Evolutionary conservation across 2,797 vertebrate species (phyloP).

Genomic region (Tokudaia tokunoshimensis): DNA sequence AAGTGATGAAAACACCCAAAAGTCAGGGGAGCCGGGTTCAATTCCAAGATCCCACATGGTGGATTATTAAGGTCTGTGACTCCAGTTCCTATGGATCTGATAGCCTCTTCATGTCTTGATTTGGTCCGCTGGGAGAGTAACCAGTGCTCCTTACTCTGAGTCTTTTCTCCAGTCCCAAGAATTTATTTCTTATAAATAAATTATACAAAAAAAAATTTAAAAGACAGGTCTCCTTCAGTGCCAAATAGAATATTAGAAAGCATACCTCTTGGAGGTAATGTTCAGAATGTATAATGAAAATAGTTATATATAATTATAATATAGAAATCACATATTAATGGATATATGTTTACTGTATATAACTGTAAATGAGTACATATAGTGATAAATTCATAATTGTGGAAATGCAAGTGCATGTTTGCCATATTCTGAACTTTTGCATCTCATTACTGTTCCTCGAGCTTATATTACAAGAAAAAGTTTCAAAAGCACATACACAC

Average conservation of each 20-base stretch:
- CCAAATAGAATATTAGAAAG: constrained; percentile 11
- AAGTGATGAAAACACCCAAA: background rate
- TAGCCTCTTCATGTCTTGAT: background rate
- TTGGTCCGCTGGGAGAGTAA: background rate
- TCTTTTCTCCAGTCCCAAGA: background rate
- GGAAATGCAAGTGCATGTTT: background rate
- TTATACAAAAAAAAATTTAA: background rate
- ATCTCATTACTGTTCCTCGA: background rate
- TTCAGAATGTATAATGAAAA: constrained; percentile 4
- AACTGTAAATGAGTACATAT: constrained; percentile 15
- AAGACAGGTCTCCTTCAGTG: background rate
- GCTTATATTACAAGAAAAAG: constrained; percentile 43
- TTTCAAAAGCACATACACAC: background rate
- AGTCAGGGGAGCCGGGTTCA: no score
- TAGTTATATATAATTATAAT: background rate
- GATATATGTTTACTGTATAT: background rate
- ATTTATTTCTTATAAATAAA: background rate
- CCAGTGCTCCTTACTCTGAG: background rate
- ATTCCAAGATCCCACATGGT: no score
- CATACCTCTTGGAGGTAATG: background rate
- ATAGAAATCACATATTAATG: background rate
- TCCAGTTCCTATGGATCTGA: background rate
- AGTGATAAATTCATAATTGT: constrained; percentile 5
- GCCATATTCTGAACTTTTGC: background rate
- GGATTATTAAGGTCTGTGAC: no score